phyloP scores from a whole-genome alignment of 2,113 vertebrate species.

The Thermophis baileyi region DNA sequence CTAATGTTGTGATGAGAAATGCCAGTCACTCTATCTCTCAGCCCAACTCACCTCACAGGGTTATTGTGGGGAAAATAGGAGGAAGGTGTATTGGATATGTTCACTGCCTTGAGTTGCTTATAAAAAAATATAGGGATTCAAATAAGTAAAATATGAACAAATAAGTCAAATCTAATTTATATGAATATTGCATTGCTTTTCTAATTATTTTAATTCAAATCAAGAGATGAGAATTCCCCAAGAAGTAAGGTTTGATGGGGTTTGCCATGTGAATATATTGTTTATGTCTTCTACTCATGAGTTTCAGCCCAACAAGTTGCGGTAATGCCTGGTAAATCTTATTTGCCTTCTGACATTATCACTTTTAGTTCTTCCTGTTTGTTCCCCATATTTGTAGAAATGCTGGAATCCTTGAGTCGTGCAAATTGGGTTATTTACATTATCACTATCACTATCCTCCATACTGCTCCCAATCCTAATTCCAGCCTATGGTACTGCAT shows the following conservation, averaged over 20 bases:
- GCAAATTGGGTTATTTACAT: background rate
- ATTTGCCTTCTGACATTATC: background rate
- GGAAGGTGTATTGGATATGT: too few relatives aligned
- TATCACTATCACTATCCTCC: background rate
- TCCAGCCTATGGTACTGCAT: background rate
- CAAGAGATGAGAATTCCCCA: background rate
- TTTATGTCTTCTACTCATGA: background rate
- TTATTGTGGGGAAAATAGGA: too few relatives aligned
- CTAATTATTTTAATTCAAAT: background rate
- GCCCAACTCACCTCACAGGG: too few relatives aligned
- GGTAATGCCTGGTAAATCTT: background rate
- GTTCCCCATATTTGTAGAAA: background rate
- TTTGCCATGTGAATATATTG: background rate
- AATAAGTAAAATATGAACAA: background rate
- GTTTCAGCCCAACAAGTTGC: background rate
- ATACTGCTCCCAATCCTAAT: background rate
- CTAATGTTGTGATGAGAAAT: background rate
- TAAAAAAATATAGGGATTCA: too few relatives aligned
- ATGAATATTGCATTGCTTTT: background rate
- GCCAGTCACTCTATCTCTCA: background rate
- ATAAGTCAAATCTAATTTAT: background rate
- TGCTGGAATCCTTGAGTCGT: background rate
- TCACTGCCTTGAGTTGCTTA: too few relatives aligned
- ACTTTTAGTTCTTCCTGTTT: background rate
- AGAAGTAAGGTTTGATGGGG: background rate